Evolutionary conservation across 2,113 vertebrate genomes (phyloP), one percentile per base, ranked within the genome.

Genomic region (Rhinichthys klamathensis): DNA sequence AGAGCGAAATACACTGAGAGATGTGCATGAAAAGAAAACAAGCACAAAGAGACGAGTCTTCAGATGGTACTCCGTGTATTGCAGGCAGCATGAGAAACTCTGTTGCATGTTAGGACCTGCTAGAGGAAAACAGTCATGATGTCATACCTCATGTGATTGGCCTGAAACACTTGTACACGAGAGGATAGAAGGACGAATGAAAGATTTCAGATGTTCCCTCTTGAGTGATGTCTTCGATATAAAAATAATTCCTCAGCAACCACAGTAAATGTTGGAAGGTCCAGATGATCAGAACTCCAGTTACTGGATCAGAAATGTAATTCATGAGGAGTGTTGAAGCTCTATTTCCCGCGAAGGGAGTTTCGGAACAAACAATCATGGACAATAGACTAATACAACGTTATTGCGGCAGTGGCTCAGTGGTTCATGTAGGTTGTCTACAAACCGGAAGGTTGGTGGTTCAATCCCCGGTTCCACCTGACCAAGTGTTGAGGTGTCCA

Each of bases 71-170:
- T 46, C 13, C 2, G 61, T 41, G 63, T 70, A 69, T 73, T 82
- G 21, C 32, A 76, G 27, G n/a, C 32, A 49, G 44, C 51, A 80
- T 80, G 67, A 85, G 63, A 83, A 54, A 58, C 60, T 60, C 21
- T 44, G 46, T 30, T 78, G 79, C 86, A 67, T 69, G 86, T 82
- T 80, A 56, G 38, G 69, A 85, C 86, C 69, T 83, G 87, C 63
- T 49, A 1, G 21, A 78, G 63, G 27, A 74, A 65, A 87, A 85
- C 35, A 83, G 41, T 82, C 49, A 27, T 86, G 60, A 87, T 83
- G 83, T 79, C 87, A 87, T 46, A 81, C 61, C 38, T 79, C 72
- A 21, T 81, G 76, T 84, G 72, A 49, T 78, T 54, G 73, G 18
- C 61, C 60, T 1, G 69, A 61, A 60, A 77, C 32, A 30, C 30